These are phyloP conservation scores for Chymomyza procnemis DNA, from an alignment of 2,888 invertebrate species.

Conservation along the genomic window DNA sequence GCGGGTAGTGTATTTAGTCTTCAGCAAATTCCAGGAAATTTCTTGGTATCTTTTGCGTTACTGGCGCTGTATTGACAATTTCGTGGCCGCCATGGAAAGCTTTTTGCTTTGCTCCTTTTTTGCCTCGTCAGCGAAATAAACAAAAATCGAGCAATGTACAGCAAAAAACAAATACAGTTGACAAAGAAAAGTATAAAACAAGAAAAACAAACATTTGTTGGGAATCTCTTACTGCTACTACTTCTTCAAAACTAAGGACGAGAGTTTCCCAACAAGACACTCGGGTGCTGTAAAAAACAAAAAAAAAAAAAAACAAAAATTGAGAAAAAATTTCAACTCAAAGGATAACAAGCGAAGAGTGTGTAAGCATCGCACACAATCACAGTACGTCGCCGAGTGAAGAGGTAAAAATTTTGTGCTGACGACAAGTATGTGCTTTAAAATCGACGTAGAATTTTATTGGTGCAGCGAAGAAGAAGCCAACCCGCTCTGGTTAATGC, in stretches of 20 bases:
- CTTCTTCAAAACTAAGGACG: slow-evolving; percentile 33
- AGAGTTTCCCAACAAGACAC: slow-evolving; percentile 57
- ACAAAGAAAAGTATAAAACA: slow-evolving; percentile 43
- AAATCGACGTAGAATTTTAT: slow-evolving; percentile 71
- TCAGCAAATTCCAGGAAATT: neutral
- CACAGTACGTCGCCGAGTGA: slow-evolving; percentile 37
- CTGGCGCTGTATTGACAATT: slow-evolving; percentile 63
- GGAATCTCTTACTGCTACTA: slow-evolving; percentile 26
- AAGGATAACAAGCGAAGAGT: slow-evolving; percentile 28
- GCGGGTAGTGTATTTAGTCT: neutral
- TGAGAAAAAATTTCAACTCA: slow-evolving; percentile 35
- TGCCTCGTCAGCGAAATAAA: slow-evolving; percentile 74
- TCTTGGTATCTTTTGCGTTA: neutral
- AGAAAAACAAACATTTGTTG: slow-evolving; percentile 59
- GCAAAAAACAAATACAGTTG: slow-evolving; percentile 57
- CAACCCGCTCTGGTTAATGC: neutral
- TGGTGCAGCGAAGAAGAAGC: slow-evolving; percentile 54
- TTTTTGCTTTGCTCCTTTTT: slow-evolving; percentile 34
- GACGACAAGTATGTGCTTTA: slow-evolving; percentile 64
- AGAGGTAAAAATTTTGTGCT: slow-evolving; percentile 69
- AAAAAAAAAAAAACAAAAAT: slow-evolving; percentile 17
- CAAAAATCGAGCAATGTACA: slow-evolving; percentile 59
- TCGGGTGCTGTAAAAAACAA: slow-evolving; percentile 71
- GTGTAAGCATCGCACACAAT: slow-evolving; percentile 25
- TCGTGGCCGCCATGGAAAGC: slow-evolving; percentile 41